Evolutionary conservation across 2,888 invertebrate species (phyloP).

Genomic region (Himalopsyche anomala): DNA sequence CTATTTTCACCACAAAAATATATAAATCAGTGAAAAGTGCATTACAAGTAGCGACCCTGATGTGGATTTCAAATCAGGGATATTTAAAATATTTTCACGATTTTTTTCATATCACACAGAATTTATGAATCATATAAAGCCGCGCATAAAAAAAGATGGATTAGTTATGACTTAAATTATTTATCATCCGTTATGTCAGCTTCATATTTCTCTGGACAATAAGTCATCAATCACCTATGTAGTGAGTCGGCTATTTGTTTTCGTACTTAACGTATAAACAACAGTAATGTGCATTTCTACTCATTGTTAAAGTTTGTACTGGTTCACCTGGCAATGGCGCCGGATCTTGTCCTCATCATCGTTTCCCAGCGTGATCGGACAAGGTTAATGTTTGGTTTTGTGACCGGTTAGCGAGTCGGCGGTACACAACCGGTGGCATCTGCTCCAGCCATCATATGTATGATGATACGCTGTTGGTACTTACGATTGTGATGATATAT

Average conservation of each 20-base stretch:
- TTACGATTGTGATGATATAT: too few relatives aligned
- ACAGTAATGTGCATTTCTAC: neutral
- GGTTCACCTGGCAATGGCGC: slow-evolving; percentile 3
- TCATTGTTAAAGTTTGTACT: neutral
- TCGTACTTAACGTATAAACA: neutral
- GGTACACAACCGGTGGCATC: neutral
- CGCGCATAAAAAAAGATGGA: neutral
- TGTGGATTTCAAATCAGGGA: too few relatives aligned
- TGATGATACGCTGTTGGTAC: too few relatives aligned
- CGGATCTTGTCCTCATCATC: slow-evolving; percentile 19
- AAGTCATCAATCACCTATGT: neutral
- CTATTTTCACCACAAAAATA: too few relatives aligned
- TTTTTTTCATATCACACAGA: neutral
- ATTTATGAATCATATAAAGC: neutral
- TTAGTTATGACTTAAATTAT: too few relatives aligned
- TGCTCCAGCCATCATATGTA: neutral
- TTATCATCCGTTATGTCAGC: neutral
- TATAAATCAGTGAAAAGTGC: too few relatives aligned
- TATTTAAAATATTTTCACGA: too few relatives aligned
- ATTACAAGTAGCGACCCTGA: too few relatives aligned
- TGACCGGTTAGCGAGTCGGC: neutral
- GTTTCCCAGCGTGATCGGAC: slow-evolving; percentile 11
- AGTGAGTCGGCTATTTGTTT: neutral
- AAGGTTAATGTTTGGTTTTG: slow-evolving; percentile 26
- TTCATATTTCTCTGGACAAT: neutral